Conservation (phyloP, 2,797 vertebrate genomes). For the Psittacula echo region DNA sequence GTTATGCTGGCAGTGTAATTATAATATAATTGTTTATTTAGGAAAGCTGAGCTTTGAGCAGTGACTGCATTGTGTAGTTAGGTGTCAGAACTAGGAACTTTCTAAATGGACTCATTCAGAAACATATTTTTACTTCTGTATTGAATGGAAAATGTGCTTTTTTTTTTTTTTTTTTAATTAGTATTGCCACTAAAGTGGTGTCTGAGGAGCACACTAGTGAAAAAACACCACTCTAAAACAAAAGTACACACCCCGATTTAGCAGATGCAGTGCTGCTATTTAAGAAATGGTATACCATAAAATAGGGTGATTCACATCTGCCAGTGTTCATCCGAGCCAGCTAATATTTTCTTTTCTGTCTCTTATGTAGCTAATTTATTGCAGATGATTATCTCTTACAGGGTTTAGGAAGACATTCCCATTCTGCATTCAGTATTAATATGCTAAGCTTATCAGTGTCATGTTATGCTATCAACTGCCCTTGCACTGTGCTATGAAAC, state of each 20-base stretch:
- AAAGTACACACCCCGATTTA: not conserved
- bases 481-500: not conserved
- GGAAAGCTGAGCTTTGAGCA: not conserved
- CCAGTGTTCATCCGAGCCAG: not conserved
- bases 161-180: not conserved
- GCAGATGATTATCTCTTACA: not conserved
- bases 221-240: not conserved
- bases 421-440: not conserved
- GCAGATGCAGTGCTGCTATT: not conserved
- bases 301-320: not conserved
- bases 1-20: not conserved
- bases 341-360: not conserved
- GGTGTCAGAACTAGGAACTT: fast-evolving
- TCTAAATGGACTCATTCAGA: not conserved
- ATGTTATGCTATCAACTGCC: not conserved
- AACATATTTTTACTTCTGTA: not conserved
- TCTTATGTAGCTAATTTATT: conserved; percentile 16
- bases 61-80: not conserved
- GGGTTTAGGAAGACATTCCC: not conserved
- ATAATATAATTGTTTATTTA: not conserved
- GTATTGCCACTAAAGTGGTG: not conserved
- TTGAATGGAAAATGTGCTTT: not conserved
- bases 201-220: not conserved
- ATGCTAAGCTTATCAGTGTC: not conserved
- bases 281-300: not conserved